These are phyloP conservation scores for Pristionchus entomophagus DNA, from an alignment of 2,888 invertebrate species.

Conservation along the genomic window DNA sequence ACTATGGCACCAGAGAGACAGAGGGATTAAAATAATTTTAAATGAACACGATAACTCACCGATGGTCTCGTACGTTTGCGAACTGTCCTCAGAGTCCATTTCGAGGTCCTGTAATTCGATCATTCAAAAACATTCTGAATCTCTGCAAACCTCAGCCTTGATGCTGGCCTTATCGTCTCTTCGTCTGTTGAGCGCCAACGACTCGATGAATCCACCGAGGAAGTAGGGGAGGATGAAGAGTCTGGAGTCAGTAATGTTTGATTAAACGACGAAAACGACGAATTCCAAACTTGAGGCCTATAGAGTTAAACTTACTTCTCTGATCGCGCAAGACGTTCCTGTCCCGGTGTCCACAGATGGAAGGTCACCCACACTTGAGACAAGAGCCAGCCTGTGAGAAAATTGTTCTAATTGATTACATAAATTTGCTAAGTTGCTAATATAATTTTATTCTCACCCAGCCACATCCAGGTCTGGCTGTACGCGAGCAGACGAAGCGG, in stretches of 20 bases:
- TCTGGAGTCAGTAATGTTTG: slow-evolving; percentile 64
- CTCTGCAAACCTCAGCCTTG: slow-evolving; percentile 72
- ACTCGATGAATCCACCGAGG: slow-evolving; percentile 90
- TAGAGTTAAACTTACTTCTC: slow-evolving; percentile 79
- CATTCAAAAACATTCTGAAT: not conserved
- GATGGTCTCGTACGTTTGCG: slow-evolving; percentile 72
- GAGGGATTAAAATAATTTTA: too few species aligned
- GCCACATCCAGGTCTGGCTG: slow-evolving; percentile 74
- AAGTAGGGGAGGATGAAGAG: slow-evolving; percentile 95
- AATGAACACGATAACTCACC: slow-evolving; percentile 42
- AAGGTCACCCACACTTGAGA: slow-evolving; percentile 88
- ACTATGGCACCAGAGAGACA: too few species aligned
- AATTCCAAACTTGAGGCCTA: not conserved
- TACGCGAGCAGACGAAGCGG: slow-evolving; percentile 4
- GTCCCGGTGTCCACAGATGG: slow-evolving; percentile 98
- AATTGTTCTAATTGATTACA: not conserved
- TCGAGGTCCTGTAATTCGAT: slow-evolving; percentile 66
- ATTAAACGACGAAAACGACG: not conserved
- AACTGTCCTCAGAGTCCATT: slow-evolving; percentile 70
- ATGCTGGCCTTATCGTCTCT: slow-evolving; percentile 81
- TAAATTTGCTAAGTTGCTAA: not conserved
- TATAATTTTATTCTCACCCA: slow-evolving; percentile 57
- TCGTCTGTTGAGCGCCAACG: slow-evolving; percentile 90
- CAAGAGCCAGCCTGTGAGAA: slow-evolving; percentile 53
- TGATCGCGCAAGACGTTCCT: slow-evolving; percentile 94